Conservation (phyloP, 1,140 invertebrate species). For the Drosophila persimilis region DNA sequence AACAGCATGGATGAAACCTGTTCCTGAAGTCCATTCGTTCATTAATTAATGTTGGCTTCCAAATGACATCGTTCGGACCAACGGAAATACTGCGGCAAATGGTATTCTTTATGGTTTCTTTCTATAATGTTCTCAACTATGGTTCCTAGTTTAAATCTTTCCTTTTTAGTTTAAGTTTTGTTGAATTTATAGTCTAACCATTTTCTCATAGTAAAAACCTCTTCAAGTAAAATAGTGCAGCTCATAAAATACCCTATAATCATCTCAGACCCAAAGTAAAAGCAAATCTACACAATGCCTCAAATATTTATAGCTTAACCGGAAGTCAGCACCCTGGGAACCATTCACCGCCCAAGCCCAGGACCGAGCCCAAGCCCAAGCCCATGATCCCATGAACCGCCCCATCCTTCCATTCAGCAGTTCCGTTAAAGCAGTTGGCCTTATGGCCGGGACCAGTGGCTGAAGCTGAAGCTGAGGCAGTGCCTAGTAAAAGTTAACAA, state of each 20-base stretch:
- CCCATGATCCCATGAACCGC: no score
- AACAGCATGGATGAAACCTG: no score
- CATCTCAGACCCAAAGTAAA: not conserved
- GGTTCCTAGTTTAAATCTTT: no score
- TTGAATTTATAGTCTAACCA: not conserved
- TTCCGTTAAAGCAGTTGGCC: slow-evolving; percentile 15
- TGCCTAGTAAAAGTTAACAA: slow-evolving; percentile 66
- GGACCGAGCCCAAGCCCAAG: not conserved
- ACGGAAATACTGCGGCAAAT: no score
- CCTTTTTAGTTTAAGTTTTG: slow-evolving; percentile 2
- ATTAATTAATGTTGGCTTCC: no score
- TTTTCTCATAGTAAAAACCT: not conserved
- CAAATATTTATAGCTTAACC: slow-evolving; percentile 41
- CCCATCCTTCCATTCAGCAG: slow-evolving; percentile 1
- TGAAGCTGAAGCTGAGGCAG: not conserved
- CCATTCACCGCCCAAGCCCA: slow-evolving; percentile 7
- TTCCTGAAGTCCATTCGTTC: no score
- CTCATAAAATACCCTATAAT: not conserved
- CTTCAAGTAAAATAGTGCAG: not conserved
- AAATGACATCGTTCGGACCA: no score
- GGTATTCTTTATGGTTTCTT: no score
- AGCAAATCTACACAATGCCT: slow-evolving; percentile 14
- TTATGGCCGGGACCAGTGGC: not conserved
- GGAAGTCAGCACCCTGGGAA: slow-evolving; percentile 27
- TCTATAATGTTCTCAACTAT: no score